Conservation (phyloP, 2,797 vertebrate genomes). For the Sebastes hubbsi region DNA sequence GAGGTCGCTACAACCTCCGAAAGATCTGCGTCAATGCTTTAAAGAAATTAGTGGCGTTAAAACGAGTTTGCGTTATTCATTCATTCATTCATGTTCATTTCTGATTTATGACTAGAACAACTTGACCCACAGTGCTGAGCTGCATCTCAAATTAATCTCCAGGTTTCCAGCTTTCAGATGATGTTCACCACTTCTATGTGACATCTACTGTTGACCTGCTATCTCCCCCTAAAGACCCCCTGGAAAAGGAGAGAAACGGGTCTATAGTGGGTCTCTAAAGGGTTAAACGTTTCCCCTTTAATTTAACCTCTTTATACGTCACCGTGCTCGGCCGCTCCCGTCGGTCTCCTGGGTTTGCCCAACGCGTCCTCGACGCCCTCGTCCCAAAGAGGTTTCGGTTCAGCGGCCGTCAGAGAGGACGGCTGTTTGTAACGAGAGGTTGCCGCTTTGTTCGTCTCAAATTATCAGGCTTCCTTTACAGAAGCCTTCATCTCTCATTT, state of each 20-base stretch:
- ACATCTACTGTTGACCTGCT: not conserved
- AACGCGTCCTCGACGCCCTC: not conserved
- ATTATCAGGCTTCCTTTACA: not conserved
- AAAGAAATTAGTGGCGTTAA: too few relatives aligned
- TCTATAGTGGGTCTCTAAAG: too few relatives aligned
- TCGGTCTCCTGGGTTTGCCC: not conserved
- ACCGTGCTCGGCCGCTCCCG: not conserved
- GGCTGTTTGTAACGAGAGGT: not conserved
- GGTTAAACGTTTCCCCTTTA: not conserved
- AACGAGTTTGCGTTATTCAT: too few relatives aligned
- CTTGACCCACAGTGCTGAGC: too few relatives aligned
- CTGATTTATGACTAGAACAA: too few relatives aligned
- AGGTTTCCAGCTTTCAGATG: not conserved
- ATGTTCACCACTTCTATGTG: too few relatives aligned
- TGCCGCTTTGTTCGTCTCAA: not conserved
- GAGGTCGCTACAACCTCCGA: too few relatives aligned
- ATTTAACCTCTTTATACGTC: not conserved
- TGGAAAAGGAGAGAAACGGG: too few relatives aligned
- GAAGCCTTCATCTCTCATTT: conserved; percentile 1
- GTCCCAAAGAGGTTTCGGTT: not conserved
- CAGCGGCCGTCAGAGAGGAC: not conserved
- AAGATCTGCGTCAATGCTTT: too few relatives aligned
- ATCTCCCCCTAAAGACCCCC: too few relatives aligned
- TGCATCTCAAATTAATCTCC: too few relatives aligned
- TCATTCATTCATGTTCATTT: too few relatives aligned